A percentile compares a stretch with the other conserved stretches of the same genome.
Conservation (phyloP, 2,888 invertebrate species). For the Coecobrya sp. region DNA sequence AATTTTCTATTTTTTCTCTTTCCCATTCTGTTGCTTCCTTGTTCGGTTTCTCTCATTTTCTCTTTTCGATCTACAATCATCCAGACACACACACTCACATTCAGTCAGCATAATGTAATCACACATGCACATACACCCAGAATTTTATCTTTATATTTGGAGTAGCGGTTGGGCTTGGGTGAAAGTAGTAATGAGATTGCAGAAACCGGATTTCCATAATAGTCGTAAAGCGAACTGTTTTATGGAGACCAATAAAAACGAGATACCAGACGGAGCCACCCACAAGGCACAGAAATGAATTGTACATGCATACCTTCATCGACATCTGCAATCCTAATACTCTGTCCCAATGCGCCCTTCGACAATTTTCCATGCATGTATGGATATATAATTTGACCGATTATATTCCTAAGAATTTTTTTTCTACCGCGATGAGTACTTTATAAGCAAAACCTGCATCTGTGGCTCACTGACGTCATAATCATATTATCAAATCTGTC, state of each 20-base stretch:
- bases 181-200: slow-evolving; percentile 73
- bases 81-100: neutral
- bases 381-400: neutral
- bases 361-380: neutral
- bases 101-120: neutral
- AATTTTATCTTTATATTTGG: neutral
- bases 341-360: neutral
- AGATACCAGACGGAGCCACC: slow-evolving; percentile 54
- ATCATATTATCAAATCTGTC: neutral
- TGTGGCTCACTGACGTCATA: neutral
- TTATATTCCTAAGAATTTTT: neutral
- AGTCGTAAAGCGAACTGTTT: slow-evolving; percentile 73
- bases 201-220: slow-evolving; percentile 70
- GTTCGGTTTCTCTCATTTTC: slow-evolving; percentile 27
- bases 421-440: neutral
- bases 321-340: neutral
- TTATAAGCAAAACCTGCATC: neutral
- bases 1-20: neutral
- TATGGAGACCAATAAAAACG: slow-evolving; percentile 70
- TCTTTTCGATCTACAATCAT: neutral
- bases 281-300: neutral
- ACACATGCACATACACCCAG: neutral
- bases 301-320: neutral
- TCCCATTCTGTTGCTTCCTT: slow-evolving; percentile 3
- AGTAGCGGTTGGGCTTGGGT: neutral